Evolutionary conservation across 1,140 invertebrate genomes (phyloP).

Genomic region (Eufriesea mexicana): DNA sequence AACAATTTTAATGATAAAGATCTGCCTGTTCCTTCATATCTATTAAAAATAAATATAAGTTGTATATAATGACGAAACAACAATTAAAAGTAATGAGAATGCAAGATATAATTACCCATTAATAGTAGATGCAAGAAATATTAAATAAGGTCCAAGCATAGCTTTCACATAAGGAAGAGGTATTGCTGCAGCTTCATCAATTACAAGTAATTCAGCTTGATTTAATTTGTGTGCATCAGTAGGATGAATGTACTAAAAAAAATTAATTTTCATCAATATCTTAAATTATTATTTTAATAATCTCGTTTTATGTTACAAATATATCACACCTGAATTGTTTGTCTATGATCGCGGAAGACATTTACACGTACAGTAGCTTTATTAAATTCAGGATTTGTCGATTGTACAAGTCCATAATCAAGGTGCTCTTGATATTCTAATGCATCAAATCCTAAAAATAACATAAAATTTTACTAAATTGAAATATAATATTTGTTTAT

Average conservation of each 20-base stretch:
- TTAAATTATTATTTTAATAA: not conserved
- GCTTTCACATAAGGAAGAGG: slow-evolving; percentile 96
- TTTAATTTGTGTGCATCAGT: slow-evolving; percentile 93
- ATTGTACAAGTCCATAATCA: slow-evolving; percentile 98
- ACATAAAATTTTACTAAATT: slow-evolving; percentile 18
- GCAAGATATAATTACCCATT: slow-evolving; percentile 86
- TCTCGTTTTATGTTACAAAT: not conserved
- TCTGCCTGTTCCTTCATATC: slow-evolving; percentile 98
- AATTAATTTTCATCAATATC: slow-evolving; percentile 46
- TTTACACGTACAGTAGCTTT: slow-evolving; percentile 98
- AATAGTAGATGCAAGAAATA: slow-evolving; percentile 98
- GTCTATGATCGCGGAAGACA: slow-evolving; percentile 94
- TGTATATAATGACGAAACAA: not conserved
- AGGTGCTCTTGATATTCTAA: slow-evolving; percentile 98
- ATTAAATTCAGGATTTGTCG: slow-evolving; percentile 97
- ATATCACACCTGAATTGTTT: slow-evolving; percentile 93
- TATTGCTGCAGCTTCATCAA: slow-evolving; percentile 99
- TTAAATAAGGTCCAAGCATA: slow-evolving; percentile 95
- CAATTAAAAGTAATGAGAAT: not conserved
- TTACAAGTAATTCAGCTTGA: slow-evolving; percentile 97
- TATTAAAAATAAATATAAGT: slow-evolving; percentile 64
- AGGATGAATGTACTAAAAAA: slow-evolving; percentile 94
- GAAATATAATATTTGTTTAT: not conserved
- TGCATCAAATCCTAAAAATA: slow-evolving; percentile 91
- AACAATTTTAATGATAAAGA: slow-evolving; percentile 98